A percentile compares a stretch with the other conserved stretches of the same genome.
These are phyloP conservation scores for Ariolimax columbianus DNA, from an alignment of 2,888 invertebrate genomes.

Conservation along the genomic window DNA sequence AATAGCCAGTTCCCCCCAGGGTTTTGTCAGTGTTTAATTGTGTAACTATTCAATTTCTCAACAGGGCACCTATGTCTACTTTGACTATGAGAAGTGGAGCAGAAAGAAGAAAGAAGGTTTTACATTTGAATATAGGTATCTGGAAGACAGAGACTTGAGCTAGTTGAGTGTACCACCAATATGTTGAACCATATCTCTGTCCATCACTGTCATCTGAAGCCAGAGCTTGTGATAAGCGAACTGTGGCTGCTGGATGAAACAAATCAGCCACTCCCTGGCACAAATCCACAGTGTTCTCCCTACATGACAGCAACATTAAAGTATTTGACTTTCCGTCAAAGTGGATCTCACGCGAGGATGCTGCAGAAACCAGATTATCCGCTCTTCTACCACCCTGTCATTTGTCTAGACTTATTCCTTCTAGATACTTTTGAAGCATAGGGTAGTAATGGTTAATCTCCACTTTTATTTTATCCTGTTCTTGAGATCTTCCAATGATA, in stretches of 20 bases:
- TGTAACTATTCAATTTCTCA: constrained; percentile 20
- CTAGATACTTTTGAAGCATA: too few species aligned
- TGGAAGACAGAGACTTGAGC: constrained; percentile 99
- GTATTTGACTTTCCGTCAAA: constrained; percentile 9
- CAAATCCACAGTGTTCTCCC: not conserved
- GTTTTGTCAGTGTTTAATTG: not conserved
- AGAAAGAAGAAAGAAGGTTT: constrained; percentile 99
- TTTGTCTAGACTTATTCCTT: too few species aligned
- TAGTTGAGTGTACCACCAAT: constrained; percentile 77
- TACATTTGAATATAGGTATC: constrained; percentile 99
- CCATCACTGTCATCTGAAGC: constrained; percentile 22
- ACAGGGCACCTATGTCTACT: constrained; percentile 99
- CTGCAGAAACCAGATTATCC: not conserved
- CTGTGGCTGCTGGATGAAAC: not conserved
- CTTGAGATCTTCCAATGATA: too few species aligned
- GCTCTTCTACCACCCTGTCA: not conserved
- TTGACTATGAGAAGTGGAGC: constrained; percentile 99
- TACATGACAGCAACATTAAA: constrained; percentile 27
- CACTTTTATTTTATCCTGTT: too few species aligned
- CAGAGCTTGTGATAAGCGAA: constrained; percentile 39
- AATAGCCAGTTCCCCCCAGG: too few species aligned
- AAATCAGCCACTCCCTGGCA: constrained; percentile 21
- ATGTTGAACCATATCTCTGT: constrained; percentile 52
- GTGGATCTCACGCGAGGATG: constrained; percentile 39
- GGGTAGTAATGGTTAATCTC: too few species aligned